Conservation (phyloP, 2,797 vertebrate genomes). For the Sebastolobus alascanus region DNA sequence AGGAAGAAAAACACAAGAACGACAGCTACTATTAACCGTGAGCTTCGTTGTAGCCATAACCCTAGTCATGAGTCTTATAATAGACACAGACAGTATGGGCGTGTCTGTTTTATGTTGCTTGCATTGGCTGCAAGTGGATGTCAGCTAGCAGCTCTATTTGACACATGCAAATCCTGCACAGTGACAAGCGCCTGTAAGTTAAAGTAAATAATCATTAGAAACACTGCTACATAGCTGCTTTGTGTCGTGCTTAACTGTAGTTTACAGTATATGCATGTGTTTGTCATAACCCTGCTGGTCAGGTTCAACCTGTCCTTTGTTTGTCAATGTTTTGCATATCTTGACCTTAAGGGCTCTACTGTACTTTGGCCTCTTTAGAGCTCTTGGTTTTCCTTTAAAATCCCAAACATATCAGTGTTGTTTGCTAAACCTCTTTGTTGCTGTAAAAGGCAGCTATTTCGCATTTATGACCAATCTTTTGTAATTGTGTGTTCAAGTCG, state of each 20-base stretch:
- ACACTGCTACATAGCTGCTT: not conserved
- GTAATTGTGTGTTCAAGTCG: not conserved
- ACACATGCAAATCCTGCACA: not conserved
- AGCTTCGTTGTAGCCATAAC: not conserved
- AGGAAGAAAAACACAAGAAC: not conserved
- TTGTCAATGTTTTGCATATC: not conserved
- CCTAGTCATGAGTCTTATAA: not conserved
- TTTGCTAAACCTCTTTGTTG: not conserved
- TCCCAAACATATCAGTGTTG: not conserved
- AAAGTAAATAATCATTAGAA: not conserved
- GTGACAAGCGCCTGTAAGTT: not conserved
- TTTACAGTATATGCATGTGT: not conserved
- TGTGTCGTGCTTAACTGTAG: not conserved
- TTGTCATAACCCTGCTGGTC: not conserved
- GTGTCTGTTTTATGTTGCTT: conserved; percentile 32
- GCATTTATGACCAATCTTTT: not conserved
- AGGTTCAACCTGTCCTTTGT: not conserved
- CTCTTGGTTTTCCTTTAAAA: not conserved
- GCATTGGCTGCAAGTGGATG: not conserved
- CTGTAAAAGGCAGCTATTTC: not conserved
- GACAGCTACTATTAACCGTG: not conserved
- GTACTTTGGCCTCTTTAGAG: not conserved
- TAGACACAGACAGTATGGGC: not conserved
- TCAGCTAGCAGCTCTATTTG: conserved; percentile 29
- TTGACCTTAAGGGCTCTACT: not conserved